A percentile compares a stretch with the other conserved stretches of the same genome.
These are phyloP conservation scores for Drosophila pseudoobscura DNA, from an alignment of 1,140 invertebrate genomes.

Conservation along the genomic window DNA sequence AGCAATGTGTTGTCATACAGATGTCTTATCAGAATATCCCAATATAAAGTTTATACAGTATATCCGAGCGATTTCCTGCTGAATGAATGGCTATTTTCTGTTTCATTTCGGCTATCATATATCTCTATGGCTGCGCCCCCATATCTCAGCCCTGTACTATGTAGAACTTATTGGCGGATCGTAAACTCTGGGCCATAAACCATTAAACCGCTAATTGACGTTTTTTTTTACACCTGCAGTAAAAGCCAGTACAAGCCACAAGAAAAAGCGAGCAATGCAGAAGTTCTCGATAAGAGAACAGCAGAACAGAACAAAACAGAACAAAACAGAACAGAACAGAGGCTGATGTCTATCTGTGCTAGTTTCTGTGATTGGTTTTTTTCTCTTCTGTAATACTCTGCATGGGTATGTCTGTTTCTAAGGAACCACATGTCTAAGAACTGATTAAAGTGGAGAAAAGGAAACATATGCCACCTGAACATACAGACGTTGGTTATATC, in stretches of 20 bases:
- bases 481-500: neutral
- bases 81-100: constrained; percentile 19
- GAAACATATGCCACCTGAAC: neutral
- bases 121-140: neutral
- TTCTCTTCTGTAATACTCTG: too few species aligned
- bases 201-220: constrained; percentile 22
- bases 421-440: too few species aligned
- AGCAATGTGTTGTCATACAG: neutral
- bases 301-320: too few species aligned
- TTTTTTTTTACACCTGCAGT: constrained; percentile 24
- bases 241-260: constrained; percentile 6
- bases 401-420: too few species aligned
- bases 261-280: constrained; percentile 7
- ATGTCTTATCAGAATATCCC: neutral
- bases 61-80: constrained; percentile 6
- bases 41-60: too few species aligned
- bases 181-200: constrained; percentile 28
- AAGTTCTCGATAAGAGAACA: neutral
- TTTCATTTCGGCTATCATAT: constrained; percentile 3
- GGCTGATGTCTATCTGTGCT: too few species aligned
- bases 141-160: constrained; percentile 26
- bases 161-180: constrained; percentile 20
- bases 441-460: neutral
- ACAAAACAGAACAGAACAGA: too few species aligned
- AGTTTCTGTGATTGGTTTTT: too few species aligned